These are phyloP conservation scores for Hoplostethus mediterraneus DNA, from an alignment of 2,797 vertebrate genomes.

Conservation along the genomic window DNA sequence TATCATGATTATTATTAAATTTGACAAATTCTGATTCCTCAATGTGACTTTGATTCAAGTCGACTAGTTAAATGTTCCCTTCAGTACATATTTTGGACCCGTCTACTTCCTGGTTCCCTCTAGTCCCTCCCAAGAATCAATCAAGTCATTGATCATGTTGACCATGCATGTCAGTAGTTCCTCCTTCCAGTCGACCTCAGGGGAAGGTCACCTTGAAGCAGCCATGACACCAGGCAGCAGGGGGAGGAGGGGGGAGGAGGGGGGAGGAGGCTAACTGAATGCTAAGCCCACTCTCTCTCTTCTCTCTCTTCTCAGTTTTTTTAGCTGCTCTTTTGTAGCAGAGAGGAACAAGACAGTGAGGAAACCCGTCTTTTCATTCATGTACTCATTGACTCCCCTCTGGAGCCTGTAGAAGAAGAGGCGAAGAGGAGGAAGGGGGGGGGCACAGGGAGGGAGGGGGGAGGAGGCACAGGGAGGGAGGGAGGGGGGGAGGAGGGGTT, in stretches of 20 bases:
- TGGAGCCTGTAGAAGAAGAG: conserved; percentile 12
- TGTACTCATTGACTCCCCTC: conserved; percentile 26
- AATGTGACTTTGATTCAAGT: too few relatives aligned
- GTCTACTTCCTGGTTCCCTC: too few relatives aligned
- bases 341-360: background rate
- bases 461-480: too few relatives aligned
- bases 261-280: conserved; percentile 1
- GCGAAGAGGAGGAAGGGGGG: background rate
- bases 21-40: too few relatives aligned
- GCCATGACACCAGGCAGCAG: conserved; percentile 65
- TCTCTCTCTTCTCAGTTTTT: too few relatives aligned
- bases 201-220: conserved; percentile 73
- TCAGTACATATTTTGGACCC: too few relatives aligned
- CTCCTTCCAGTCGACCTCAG: background rate
- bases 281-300: conserved; percentile 8
- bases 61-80: too few relatives aligned
- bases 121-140: too few relatives aligned
- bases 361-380: conserved; percentile 24
- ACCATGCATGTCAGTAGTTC: background rate
- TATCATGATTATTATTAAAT: too few relatives aligned
- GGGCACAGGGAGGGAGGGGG: background rate
- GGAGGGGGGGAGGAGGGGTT: background rate
- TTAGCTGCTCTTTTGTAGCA: conserved; percentile 10
- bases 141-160: background rate
- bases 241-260: background rate